Base-by-base conservation (phyloP, 2,797 vertebrate genomes). In the Microhierax caerulescens region DNA sequence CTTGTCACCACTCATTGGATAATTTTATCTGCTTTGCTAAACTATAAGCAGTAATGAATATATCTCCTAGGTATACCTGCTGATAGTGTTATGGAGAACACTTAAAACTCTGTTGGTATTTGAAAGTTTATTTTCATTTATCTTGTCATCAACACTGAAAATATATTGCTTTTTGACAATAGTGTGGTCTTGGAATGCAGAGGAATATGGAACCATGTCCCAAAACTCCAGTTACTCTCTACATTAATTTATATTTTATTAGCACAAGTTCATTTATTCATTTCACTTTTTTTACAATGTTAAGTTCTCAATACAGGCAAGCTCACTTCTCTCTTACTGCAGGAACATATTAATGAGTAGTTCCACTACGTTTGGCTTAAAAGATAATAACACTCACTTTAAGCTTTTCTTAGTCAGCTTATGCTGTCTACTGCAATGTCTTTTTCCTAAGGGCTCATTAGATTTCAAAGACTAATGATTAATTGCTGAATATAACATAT, bases 371-470 rank as follows among this genome's bases (percentile, higher is more conserved):
- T 69, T 80, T 96, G 73, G 27, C 57, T 94, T 69, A 82, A 93
- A 93, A 87, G 23, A 59, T 88, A 91, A 85, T 83, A 68, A 82
- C 32, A 57, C 7, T 81, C 39, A 61, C 36, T 21, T 9, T 61
- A 83, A 91, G 24, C 50, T 64, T 70, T 77, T 88, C 85, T 74
- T 13, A 47, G 13, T 50, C 74, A 75, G 32, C 24, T 88, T 92
- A 43, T 51, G 51, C 43, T 89, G 39, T 78, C 51, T 74, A 36
- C 34, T 56, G 37, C 64, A 91, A 57, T 43, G 14, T 51, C 45
- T 90, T 91, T 92, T 69, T 74, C 37, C 70, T 68, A 54, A 65
- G 61, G 54, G 61, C 41, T 97, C 75, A 91, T 87, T 96, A 96
- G 37, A 79, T 86, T 95, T 89, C 13, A 10, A 83, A 90, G 48